phyloP scores from a whole-genome alignment of 2,797 vertebrate species.

The Malacoctenus gilli region DNA sequence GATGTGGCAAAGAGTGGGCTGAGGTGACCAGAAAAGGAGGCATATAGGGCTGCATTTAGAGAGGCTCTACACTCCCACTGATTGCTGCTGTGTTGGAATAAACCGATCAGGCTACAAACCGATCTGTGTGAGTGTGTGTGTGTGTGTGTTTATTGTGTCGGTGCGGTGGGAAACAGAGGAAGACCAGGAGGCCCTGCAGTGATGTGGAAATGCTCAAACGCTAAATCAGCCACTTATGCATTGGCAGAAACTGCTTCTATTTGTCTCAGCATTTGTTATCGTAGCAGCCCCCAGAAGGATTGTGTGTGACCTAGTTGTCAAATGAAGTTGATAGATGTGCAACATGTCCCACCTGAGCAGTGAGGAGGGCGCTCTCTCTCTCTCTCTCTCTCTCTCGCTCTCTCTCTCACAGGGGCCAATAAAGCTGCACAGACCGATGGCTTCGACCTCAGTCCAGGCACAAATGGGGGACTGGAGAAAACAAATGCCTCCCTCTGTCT shows the following conservation, averaged over 20 bases:
- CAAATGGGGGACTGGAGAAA: slow-evolving; percentile 32
- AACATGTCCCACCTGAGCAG: slow-evolving; percentile 12
- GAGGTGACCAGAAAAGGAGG: slow-evolving; percentile 28
- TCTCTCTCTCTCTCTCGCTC: slow-evolving; percentile 2
- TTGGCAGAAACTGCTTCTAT: slow-evolving; percentile 17
- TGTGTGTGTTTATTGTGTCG: neutral
- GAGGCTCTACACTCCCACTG: slow-evolving; percentile 4
- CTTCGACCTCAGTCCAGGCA: slow-evolving; percentile 14
- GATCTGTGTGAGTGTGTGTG: neutral
- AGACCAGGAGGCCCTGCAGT: slow-evolving; percentile 5
- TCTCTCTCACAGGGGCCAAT: slow-evolving; percentile 25
- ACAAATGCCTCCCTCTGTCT: slow-evolving; percentile 22
- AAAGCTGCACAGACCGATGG: slow-evolving; percentile 27
- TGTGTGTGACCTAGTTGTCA: slow-evolving; percentile 38
- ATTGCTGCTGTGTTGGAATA: slow-evolving; percentile 1
- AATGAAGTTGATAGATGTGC: slow-evolving; percentile 45
- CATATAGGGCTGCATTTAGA: slow-evolving; percentile 25
- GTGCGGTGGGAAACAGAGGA: slow-evolving; percentile 19
- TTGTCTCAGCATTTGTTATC: slow-evolving; percentile 14
- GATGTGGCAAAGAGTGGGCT: slow-evolving; percentile 28
- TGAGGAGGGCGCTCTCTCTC: slow-evolving; percentile 17
- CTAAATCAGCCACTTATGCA: slow-evolving; percentile 16
- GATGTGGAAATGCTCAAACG: slow-evolving; percentile 23
- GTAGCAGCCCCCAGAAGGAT: slow-evolving; percentile 19
- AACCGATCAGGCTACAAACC: neutral